Conservation (phyloP, 2,888 invertebrate genomes). For the Leucozona laternaria region DNA sequence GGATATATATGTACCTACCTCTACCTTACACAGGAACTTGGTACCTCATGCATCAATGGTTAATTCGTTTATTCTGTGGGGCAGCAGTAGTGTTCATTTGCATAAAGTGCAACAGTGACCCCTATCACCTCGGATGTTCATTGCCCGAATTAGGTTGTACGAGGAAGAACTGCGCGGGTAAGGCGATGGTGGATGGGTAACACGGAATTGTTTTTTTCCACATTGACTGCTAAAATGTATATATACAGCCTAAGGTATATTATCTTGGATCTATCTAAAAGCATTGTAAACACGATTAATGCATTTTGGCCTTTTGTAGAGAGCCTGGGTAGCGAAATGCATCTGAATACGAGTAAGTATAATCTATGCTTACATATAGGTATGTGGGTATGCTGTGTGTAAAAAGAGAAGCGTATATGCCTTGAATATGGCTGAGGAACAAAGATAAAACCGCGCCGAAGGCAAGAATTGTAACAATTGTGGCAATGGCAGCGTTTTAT, state of each 20-base stretch:
- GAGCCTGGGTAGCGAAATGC: background rate
- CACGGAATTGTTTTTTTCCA: conserved; percentile 30
- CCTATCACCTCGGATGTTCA: conserved; percentile 48
- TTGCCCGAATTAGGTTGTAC: conserved; percentile 24
- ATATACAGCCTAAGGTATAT: conserved; percentile 35
- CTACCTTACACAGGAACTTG: background rate
- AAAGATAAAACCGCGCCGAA: conserved; percentile 23
- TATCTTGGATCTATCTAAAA: conserved; percentile 70
- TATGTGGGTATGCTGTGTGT: too few relatives aligned
- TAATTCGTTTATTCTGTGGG: conserved; percentile 44
- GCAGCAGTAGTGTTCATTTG: conserved; percentile 40
- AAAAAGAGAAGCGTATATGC: background rate
- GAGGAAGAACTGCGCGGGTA: background rate
- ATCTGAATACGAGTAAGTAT: background rate
- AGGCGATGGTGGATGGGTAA: background rate
- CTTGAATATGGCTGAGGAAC: background rate
- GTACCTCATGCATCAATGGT: conserved; percentile 29
- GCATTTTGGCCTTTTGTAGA: conserved; percentile 58
- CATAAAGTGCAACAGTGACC: conserved; percentile 70
- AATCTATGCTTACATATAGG: too few relatives aligned
- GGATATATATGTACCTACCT: too few relatives aligned
- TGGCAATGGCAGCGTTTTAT: conserved; percentile 6
- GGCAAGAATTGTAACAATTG: conserved; percentile 32
- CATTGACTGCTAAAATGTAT: conserved; percentile 36
- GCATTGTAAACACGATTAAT: conserved; percentile 74